Conservation (phyloP, 2,113 vertebrate genomes). For the Siniperca chuatsi region DNA sequence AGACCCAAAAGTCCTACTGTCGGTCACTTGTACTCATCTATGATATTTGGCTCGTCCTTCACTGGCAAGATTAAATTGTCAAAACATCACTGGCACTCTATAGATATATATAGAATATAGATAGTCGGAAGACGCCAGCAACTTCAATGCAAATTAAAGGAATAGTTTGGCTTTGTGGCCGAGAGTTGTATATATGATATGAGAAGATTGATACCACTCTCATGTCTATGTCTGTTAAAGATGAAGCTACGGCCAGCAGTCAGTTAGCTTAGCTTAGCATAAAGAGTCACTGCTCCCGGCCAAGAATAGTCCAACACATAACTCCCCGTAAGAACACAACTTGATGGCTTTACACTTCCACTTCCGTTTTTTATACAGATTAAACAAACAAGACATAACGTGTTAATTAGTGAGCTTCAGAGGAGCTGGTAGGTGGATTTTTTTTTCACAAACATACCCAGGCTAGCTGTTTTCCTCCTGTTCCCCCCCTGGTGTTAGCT, state of each 20-base stretch:
- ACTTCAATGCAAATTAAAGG: too few relatives aligned
- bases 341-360: background rate
- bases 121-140: too few relatives aligned
- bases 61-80: too few relatives aligned
- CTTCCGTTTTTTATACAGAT: background rate
- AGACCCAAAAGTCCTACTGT: too few relatives aligned
- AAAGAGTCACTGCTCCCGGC: background rate
- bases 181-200: too few relatives aligned
- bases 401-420: background rate
- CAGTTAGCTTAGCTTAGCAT: background rate
- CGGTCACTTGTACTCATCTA: too few relatives aligned
- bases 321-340: background rate
- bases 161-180: too few relatives aligned
- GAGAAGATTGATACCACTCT: too few relatives aligned
- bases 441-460: background rate
- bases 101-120: too few relatives aligned
- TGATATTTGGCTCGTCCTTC: too few relatives aligned
- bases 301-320: background rate
- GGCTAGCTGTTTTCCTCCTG: background rate
- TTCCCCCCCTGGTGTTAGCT: too few relatives aligned
- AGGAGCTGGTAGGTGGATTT: background rate
- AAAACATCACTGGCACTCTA: too few relatives aligned
- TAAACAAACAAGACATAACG: background rate
- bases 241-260: background rate
- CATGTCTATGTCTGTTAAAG: background rate